phyloP scores from a whole-genome alignment of 2,888 invertebrate species.

The Alitta virens region DNA sequence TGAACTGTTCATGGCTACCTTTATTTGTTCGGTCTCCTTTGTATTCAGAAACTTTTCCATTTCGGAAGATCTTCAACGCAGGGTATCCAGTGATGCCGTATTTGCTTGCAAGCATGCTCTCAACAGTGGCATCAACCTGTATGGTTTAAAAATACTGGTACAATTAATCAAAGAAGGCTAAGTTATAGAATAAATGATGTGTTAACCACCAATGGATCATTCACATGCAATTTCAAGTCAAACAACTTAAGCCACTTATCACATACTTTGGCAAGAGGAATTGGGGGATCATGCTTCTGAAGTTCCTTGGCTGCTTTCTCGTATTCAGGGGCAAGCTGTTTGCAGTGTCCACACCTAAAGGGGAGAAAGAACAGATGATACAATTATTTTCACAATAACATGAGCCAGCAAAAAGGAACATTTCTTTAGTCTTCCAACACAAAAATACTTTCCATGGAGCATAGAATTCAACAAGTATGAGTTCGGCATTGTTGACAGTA shows the following conservation, averaged over 20 bases:
- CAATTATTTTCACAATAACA: too few species aligned
- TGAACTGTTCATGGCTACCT: too few species aligned
- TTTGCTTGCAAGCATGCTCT: constrained; percentile 58
- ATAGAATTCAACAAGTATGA: constrained; percentile 63
- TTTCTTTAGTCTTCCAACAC: too few species aligned
- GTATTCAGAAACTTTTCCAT: constrained; percentile 58
- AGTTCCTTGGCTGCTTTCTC: constrained; percentile 60
- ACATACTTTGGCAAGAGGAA: constrained; percentile 62
- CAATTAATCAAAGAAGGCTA: too few species aligned
- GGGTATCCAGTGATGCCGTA: constrained; percentile 61
- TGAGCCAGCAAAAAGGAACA: too few species aligned
- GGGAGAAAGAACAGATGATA: background rate
- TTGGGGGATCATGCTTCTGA: constrained; percentile 50
- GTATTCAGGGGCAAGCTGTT: constrained; percentile 60
- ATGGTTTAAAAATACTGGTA: background rate
- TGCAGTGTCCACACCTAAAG: constrained; percentile 61
- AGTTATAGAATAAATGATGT: too few species aligned
- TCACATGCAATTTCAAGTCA: too few species aligned
- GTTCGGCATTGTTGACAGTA: constrained; percentile 57
- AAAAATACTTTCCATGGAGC: constrained; percentile 65
- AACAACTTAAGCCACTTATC: too few species aligned
- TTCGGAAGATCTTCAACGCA: constrained; percentile 61
- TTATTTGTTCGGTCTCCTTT: constrained; percentile 57
- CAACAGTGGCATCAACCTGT: constrained; percentile 52
- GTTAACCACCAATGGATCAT: too few species aligned